These are phyloP conservation scores for Diceros bicornis DNA, from an alignment of 2,797 vertebrate genomes.

Conservation along the genomic window DNA sequence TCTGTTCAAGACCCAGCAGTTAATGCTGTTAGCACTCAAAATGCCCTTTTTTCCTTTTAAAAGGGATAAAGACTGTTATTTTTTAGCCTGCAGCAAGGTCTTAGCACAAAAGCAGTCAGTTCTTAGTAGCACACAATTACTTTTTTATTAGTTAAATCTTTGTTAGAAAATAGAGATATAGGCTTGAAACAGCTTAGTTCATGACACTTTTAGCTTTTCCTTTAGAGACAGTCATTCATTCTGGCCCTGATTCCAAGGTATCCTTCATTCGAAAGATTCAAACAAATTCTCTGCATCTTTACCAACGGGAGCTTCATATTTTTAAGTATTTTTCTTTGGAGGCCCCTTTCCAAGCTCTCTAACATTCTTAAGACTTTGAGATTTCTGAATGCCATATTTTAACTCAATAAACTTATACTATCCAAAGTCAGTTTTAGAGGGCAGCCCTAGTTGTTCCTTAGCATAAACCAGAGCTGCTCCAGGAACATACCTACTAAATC, in stretches of 20 bases:
- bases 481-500: neutral
- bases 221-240: neutral
- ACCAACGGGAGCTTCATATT: neutral
- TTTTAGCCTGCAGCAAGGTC: neutral
- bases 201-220: neutral
- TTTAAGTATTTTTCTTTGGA: neutral
- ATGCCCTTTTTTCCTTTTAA: conserved; percentile 13
- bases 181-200: neutral
- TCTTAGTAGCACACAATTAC: neutral
- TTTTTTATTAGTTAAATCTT: neutral
- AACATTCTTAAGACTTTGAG: neutral
- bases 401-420: neutral
- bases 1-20: neutral
- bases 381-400: neutral
- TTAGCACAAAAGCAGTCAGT: neutral
- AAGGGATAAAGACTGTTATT: neutral
- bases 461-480: neutral
- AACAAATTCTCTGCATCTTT: conserved; percentile 16
- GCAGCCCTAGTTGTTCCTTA: neutral
- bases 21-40: neutral
- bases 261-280: neutral
- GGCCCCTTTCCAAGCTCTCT: neutral
- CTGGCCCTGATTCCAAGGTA: neutral
- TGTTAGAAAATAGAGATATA: neutral
- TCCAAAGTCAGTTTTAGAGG: neutral